Conservation (phyloP, 2,888 invertebrate genomes). For the Aproaerema taeniolella region DNA sequence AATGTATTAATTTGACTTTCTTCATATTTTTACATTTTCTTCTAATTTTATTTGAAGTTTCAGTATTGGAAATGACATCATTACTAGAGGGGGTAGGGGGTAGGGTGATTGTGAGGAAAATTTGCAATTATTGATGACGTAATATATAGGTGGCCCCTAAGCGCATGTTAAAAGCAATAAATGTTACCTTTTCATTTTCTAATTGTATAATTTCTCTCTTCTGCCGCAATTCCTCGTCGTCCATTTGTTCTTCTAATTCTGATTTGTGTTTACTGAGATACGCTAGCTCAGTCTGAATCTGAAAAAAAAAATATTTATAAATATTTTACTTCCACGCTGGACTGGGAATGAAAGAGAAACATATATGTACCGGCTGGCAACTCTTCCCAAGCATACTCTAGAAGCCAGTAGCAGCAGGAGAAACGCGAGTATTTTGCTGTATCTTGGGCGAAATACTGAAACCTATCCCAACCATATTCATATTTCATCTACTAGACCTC, state of each 20-base stretch:
- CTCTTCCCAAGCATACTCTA: too few relatives aligned
- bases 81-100: background rate
- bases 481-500: too few relatives aligned
- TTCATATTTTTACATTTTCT: too few relatives aligned
- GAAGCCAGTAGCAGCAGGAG: too few relatives aligned
- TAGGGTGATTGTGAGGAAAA: background rate
- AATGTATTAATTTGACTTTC: too few relatives aligned
- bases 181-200: constrained; percentile 82
- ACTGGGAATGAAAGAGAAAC: too few relatives aligned
- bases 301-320: constrained; percentile 28
- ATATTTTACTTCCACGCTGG: too few relatives aligned
- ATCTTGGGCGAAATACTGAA: too few relatives aligned
- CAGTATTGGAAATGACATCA: background rate
- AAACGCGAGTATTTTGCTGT: too few relatives aligned
- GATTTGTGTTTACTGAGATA: constrained; percentile 87
- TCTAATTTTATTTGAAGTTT: background rate
- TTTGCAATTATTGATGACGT: background rate
- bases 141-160: too few relatives aligned
- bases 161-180: background rate
- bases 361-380: too few relatives aligned
- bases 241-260: constrained; percentile 82
- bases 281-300: constrained; percentile 90
- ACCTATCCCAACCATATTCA: too few relatives aligned
- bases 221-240: constrained; percentile 73
- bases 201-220: constrained; percentile 81